Conservation (phyloP, 1,140 invertebrate species). For the Sipha flava region DNA sequence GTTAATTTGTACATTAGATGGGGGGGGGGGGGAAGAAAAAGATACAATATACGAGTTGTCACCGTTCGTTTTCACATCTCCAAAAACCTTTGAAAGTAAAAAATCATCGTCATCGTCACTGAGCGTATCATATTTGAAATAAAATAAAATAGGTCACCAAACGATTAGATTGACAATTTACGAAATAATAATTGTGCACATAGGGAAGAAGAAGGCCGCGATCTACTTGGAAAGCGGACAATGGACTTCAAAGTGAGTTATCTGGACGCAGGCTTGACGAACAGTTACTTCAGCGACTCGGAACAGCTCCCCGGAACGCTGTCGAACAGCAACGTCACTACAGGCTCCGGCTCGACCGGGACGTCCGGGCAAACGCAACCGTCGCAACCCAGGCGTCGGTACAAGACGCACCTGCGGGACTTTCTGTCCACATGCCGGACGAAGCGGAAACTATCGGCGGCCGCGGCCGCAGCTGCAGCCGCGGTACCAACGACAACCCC, state of each 20-base stretch:
- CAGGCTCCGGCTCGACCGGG: conserved; percentile 2
- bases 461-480: conserved; percentile 45
- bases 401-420: conserved; percentile 86
- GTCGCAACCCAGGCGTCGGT: conserved; percentile 64
- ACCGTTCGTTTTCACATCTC: too few species aligned
- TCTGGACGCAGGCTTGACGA: conserved; percentile 80
- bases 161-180: too few species aligned
- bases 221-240: conserved; percentile 88
- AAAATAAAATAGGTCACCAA: too few species aligned
- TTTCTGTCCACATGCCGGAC: conserved; percentile 84
- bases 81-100: too few species aligned
- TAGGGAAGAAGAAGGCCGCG: conserved; percentile 96
- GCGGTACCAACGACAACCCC: conserved; percentile 52
- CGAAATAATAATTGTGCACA: too few species aligned
- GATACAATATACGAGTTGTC: too few species aligned
- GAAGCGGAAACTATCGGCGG: conserved; percentile 67
- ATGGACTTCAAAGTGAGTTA: conserved; percentile 99
- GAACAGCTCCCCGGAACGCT: conserved; percentile 63
- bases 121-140: too few species aligned
- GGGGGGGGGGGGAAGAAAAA: too few species aligned
- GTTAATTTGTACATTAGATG: too few species aligned
- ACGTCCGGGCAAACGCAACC: conserved; percentile 43
- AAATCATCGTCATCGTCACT: too few species aligned
- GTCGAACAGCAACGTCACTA: conserved; percentile 42
- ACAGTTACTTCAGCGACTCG: conserved; percentile 77